Percentiles rank a stretch among this genome's conserved stretches.
Evolutionary conservation across 2,888 invertebrate genomes (phyloP).

Genomic region (Geotrupes spiniger): DNA sequence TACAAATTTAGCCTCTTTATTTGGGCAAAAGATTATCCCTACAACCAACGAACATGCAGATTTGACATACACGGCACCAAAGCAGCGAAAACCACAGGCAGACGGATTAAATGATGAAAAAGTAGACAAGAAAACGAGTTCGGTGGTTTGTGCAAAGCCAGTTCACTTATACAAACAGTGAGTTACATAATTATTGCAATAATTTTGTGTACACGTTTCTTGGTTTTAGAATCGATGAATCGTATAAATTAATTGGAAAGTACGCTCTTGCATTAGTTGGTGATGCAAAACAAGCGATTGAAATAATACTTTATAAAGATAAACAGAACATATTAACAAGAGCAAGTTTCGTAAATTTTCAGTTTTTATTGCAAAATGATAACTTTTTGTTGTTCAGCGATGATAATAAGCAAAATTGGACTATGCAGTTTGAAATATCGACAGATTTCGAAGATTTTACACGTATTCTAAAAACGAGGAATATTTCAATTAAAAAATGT

Average conservation of each 20-base stretch:
- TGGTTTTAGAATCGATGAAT: conserved; percentile 38
- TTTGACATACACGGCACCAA: conserved; percentile 40
- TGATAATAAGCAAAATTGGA: conserved; percentile 39
- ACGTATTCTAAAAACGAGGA: conserved; percentile 22
- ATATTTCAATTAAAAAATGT: conserved; percentile 5
- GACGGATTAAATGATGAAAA: conserved; percentile 19
- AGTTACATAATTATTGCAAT: conserved; percentile 21
- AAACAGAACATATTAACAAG: conserved; percentile 42
- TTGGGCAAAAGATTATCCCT: conserved; percentile 25
- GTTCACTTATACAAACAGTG: conserved; percentile 39
- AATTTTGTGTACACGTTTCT: no score
- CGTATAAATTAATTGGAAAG: conserved; percentile 44
- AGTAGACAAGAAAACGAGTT: conserved; percentile 26
- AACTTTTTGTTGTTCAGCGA: conserved; percentile 41
- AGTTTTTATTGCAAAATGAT: conserved; percentile 34
- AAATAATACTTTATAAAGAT: conserved; percentile 45
- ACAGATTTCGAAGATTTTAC: conserved; percentile 35
- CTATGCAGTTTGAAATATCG: conserved; percentile 37
- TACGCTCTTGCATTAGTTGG: conserved; percentile 52
- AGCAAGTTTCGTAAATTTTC: conserved; percentile 30
- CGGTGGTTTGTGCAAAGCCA: conserved; percentile 36
- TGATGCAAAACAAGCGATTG: conserved; percentile 32
- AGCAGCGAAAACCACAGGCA: conserved; percentile 33
- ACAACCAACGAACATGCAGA: conserved; percentile 25
- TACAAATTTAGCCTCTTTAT: conserved; percentile 38